A percentile compares a stretch with the other conserved stretches of the same genome.
Conservation (phyloP, 1,140 invertebrate genomes). For the Andricus grossulariae region DNA sequence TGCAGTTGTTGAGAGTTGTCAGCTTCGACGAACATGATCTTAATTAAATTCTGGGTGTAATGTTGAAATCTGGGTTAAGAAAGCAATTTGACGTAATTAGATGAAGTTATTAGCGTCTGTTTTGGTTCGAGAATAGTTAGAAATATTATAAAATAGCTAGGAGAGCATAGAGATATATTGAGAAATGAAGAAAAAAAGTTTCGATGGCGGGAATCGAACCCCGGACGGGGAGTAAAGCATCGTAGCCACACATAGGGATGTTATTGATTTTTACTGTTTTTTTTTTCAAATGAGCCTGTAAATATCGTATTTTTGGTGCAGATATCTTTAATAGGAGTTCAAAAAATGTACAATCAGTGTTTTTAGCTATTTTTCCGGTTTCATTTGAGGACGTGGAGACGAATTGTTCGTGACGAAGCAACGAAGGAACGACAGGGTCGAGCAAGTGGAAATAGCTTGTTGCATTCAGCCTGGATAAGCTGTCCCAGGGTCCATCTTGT, state of each 20-base stretch:
- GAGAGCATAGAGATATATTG: not conserved
- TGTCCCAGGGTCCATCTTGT: constrained; percentile 61
- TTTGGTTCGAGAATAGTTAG: too few species aligned
- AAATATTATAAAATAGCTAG: not conserved
- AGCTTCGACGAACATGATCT: not conserved
- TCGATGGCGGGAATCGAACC: not conserved
- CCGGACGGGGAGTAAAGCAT: not conserved
- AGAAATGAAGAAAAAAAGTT: not conserved
- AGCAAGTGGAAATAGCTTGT: constrained; percentile 62
- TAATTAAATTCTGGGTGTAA: constrained; percentile 9
- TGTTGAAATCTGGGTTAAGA: not conserved
- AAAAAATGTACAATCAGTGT: not conserved
- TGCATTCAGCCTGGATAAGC: constrained; percentile 65
- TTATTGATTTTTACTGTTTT: too few species aligned
- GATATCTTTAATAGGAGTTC: too few species aligned
- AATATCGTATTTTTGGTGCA: too few species aligned
- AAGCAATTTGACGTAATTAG: not conserved
- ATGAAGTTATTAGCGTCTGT: not conserved
- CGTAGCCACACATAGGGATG: too few species aligned
- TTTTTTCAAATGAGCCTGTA: too few species aligned
- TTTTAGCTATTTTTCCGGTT: not conserved
- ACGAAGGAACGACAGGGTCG: constrained; percentile 33
- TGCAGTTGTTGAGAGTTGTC: not conserved
- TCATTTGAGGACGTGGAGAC: not conserved
- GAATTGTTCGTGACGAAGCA: constrained; percentile 7